These are phyloP conservation scores for Bugulina stolonifera DNA, from an alignment of 2,888 invertebrate species.

Conservation along the genomic window DNA sequence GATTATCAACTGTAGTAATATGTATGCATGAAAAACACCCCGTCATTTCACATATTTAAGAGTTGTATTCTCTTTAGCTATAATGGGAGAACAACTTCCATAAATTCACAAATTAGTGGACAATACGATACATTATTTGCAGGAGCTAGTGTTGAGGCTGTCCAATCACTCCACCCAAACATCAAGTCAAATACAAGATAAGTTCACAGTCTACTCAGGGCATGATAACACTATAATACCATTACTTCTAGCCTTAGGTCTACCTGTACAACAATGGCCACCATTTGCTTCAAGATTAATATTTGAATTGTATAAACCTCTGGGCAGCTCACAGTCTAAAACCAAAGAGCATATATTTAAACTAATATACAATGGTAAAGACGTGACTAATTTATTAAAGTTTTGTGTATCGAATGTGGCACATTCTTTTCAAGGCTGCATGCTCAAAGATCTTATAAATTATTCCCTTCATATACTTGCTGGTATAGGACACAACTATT, in stretches of 20 bases:
- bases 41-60: too few relatives aligned
- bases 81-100: too few relatives aligned
- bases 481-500: too few relatives aligned
- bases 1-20: too few relatives aligned
- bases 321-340: not conserved
- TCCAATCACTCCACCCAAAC: not conserved
- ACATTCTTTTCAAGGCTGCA: not conserved
- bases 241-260: not conserved
- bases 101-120: too few relatives aligned
- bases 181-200: not conserved
- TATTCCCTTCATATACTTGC: not conserved
- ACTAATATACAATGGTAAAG: conserved; percentile 12
- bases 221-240: conserved; percentile 22
- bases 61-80: too few relatives aligned
- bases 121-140: too few relatives aligned
- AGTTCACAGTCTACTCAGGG: conserved; percentile 14
- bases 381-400: not conserved
- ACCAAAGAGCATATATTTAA: not conserved
- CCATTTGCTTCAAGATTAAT: conserved; percentile 13
- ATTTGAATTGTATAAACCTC: conserved; percentile 10
- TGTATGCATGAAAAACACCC: too few relatives aligned
- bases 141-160: conserved; percentile 15
- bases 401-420: not conserved
- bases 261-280: conserved; percentile 25
- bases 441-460: not conserved